Evolutionary conservation across 2,797 vertebrate species (phyloP), one percentile per base, ranked within the genome.

Genomic region (Sebastes cheni): DNA sequence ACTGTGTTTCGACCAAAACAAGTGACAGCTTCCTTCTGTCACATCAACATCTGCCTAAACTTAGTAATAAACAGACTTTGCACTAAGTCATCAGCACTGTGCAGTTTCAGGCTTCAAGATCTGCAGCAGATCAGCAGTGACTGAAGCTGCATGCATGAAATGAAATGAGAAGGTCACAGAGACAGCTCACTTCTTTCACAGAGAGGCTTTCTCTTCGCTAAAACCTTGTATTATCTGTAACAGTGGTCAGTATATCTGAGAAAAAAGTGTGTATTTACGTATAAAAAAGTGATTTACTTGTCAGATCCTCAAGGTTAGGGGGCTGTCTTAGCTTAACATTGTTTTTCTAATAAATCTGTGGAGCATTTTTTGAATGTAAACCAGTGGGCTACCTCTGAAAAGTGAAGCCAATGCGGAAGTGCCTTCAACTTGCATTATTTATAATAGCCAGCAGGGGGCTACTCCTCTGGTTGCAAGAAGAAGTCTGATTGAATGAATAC

Each of bases 261-360:
- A 56, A 2, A 75, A 50, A 65, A 3, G 20, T 65, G 18, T 55
- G 30, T 27, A 50, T 60, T 32, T 64, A 65, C 67, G 22, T 12
- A 39, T 60, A 56, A 52, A 25, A 58, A 30, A 74, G 13, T 46
- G 8, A 82, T 79, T 81, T 39, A 65, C 36, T 62, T 27, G 10
- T 81, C 67, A 66, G 56, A 80, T 55, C 10, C 13, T 36, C 10
- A 6, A 60, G 29, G 56, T 50, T 74, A 14, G 10, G 6, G 70
- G 36, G 69, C 42, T 56, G 6, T 55, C 55, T 66, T 77, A 50
- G 32, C 69, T 74, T 64, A 18, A 23, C 5, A 9, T 39, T 32
- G n/a, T 80, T 82, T 75, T 74, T 56, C 27, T 9, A 9, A 23
- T 4, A 64, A 78, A 50, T 56, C 32, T 39, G 16, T 61, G 23